A percentile compares a stretch with the other conserved stretches of the same genome.
These are phyloP conservation scores for Tenthredo mesomela DNA, from an alignment of 2,888 invertebrate species.

Conservation along the genomic window DNA sequence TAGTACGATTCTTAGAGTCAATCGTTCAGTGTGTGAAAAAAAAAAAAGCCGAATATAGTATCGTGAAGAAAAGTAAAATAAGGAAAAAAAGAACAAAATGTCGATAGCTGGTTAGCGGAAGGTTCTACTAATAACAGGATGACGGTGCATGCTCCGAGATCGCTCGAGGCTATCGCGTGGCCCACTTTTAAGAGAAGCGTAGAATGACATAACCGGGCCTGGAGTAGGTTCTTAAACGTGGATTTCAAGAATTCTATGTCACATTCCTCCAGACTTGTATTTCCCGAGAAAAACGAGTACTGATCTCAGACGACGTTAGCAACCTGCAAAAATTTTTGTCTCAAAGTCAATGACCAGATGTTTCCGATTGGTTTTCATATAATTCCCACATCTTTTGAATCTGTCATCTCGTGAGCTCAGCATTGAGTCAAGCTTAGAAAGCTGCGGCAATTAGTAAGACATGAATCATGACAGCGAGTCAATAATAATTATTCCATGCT, in stretches of 20 bases:
- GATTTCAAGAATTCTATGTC: slow-evolving; percentile 30
- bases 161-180: slow-evolving; percentile 57
- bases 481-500: background rate
- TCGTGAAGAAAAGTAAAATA: slow-evolving; percentile 54
- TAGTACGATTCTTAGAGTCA: background rate
- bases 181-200: slow-evolving; percentile 62
- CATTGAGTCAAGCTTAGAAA: background rate
- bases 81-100: slow-evolving; percentile 37
- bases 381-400: background rate
- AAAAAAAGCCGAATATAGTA: slow-evolving; percentile 37
- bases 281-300: background rate
- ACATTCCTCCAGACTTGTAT: background rate
- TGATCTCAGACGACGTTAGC: too few species aligned
- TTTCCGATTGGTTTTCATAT: background rate
- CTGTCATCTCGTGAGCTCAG: background rate
- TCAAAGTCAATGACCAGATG: background rate
- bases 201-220: slow-evolving; percentile 65
- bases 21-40: background rate
- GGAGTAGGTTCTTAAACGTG: background rate
- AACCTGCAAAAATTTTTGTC: background rate
- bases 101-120: slow-evolving; percentile 42
- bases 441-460: background rate
- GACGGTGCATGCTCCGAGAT: slow-evolving; percentile 50
- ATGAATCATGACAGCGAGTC: slow-evolving; percentile 22
- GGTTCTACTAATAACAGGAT: slow-evolving; percentile 53